Percentiles rank a stretch among this genome's conserved stretches.
phyloP scores from a whole-genome alignment of 2,888 invertebrate species.

The Oxycera nigricornis region DNA sequence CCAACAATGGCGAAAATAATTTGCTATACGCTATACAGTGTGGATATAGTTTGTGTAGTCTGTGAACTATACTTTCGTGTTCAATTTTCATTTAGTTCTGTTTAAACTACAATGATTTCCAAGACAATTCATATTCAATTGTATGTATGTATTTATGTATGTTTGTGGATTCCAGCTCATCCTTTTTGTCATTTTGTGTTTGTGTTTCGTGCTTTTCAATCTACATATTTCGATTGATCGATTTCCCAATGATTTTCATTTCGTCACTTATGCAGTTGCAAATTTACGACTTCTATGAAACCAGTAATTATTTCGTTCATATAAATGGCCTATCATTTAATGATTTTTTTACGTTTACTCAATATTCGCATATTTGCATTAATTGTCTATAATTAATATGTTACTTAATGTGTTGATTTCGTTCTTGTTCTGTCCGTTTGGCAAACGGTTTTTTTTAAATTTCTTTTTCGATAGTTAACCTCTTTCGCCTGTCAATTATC shows the following conservation, averaged over 20 bases:
- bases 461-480: neutral
- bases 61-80: neutral
- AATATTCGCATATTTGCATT: constrained; percentile 5
- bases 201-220: neutral
- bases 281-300: constrained; percentile 63
- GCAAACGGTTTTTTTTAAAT: neutral
- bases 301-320: constrained; percentile 59
- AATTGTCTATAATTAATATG: neutral
- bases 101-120: neutral
- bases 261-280: constrained; percentile 43
- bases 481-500: neutral
- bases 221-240: neutral
- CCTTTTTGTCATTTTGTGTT: neutral
- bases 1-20: neutral
- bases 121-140: neutral
- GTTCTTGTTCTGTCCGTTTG: neutral
- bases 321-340: constrained; percentile 44
- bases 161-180: neutral
- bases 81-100: neutral
- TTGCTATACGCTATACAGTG: constrained; percentile 4
- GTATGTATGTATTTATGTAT: neutral
- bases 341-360: constrained; percentile 19
- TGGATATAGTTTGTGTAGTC: neutral
- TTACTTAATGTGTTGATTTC: constrained; percentile 13
- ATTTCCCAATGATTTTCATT: constrained; percentile 8